Evolutionary conservation across 2,888 invertebrate genomes (phyloP).

Genomic region (Proisotoma minuta): DNA sequence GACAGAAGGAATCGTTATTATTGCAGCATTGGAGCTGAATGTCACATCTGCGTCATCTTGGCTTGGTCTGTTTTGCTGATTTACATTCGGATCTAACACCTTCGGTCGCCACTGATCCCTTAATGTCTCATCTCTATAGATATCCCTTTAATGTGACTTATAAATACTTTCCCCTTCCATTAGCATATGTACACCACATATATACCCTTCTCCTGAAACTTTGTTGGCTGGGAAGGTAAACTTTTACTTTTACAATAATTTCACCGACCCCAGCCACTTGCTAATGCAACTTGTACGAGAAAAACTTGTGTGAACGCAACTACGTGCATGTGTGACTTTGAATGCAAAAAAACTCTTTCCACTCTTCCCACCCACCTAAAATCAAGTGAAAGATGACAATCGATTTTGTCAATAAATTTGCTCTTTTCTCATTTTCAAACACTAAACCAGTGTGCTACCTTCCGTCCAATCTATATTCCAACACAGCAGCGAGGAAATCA

Average conservation of each 20-base stretch:
- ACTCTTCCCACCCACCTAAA: background rate
- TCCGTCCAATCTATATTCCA: no score
- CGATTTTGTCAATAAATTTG: slow-evolving; percentile 5
- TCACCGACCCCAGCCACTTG: background rate
- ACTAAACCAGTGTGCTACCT: no score
- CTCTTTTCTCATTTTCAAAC: slow-evolving; percentile 2
- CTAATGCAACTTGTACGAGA: background rate
- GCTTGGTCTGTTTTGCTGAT: slow-evolving; percentile 30
- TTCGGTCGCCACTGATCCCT: slow-evolving; percentile 33
- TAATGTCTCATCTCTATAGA: slow-evolving; percentile 26
- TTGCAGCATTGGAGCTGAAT: slow-evolving; percentile 10
- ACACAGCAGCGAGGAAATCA: no score
- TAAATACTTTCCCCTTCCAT: slow-evolving; percentile 15
- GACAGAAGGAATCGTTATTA: slow-evolving; percentile 12
- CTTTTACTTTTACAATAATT: background rate
- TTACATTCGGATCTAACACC: slow-evolving; percentile 33
- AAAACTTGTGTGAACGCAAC: background rate
- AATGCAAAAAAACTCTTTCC: background rate
- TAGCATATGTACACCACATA: slow-evolving; percentile 15
- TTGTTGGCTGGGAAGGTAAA: no score
- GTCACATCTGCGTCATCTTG: slow-evolving; percentile 37
- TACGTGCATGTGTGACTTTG: background rate
- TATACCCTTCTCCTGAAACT: no score
- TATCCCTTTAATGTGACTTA: slow-evolving; percentile 25
- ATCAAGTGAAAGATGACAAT: background rate